phyloP scores from a whole-genome alignment of 1,140 invertebrate genomes.

The Heliconius himera region DNA sequence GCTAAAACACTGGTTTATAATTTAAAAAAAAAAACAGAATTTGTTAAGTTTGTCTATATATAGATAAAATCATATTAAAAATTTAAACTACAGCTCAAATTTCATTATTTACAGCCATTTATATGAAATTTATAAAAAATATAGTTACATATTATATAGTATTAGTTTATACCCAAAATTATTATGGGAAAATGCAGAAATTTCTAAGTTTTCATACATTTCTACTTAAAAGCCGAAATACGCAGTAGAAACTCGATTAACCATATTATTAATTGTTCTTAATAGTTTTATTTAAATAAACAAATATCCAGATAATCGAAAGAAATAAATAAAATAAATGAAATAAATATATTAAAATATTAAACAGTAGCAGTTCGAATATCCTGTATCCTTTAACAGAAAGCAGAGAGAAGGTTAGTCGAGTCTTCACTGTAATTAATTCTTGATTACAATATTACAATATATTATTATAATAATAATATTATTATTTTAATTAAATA shows the following conservation, averaged over 20 bases:
- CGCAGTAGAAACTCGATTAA: too few species aligned
- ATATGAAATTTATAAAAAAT: background rate
- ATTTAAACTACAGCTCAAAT: background rate
- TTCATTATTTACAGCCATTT: background rate
- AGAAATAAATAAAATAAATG: too few species aligned
- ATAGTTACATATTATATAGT: background rate
- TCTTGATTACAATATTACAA: background rate
- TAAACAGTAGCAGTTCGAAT: too few species aligned
- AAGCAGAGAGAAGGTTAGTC: too few species aligned
- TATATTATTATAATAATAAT: background rate
- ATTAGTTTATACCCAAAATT: background rate
- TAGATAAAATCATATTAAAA: background rate
- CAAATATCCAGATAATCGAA: too few species aligned
- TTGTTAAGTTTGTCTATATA: constrained; percentile 16
- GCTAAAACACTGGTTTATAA: constrained; percentile 17
- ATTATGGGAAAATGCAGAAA: background rate
- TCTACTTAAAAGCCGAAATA: background rate
- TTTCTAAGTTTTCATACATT: background rate
- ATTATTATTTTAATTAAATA: background rate
- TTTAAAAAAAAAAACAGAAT: background rate
- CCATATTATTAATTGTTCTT: too few species aligned
- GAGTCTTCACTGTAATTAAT: too few species aligned
- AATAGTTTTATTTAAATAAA: too few species aligned
- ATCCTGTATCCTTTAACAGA: too few species aligned
- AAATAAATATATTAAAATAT: too few species aligned